These are phyloP conservation scores for Lates calcarifer DNA, from an alignment of 2,113 vertebrate species.

Conservation along the genomic window DNA sequence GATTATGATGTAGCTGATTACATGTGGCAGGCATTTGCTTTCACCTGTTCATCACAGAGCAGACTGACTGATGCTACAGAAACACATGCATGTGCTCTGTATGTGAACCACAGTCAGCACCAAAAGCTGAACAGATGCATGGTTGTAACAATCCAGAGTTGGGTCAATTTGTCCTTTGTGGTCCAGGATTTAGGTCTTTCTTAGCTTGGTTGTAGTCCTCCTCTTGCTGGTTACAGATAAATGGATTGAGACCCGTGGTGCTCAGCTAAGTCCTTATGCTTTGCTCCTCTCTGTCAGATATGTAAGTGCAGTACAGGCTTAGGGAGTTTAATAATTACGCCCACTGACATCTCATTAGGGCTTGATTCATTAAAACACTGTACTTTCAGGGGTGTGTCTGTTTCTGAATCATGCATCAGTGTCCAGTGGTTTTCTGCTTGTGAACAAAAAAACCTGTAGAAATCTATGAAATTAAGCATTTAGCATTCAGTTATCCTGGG, in stretches of 20 bases:
- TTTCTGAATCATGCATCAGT: conserved; percentile 17
- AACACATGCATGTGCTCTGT: not conserved
- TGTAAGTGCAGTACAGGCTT: conserved; percentile 5
- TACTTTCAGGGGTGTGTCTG: conserved; percentile 14
- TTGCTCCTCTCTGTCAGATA: conserved; percentile 6
- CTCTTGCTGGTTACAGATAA: not conserved
- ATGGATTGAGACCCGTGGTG: not conserved
- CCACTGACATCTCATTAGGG: conserved; percentile 33
- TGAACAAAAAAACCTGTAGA: not conserved
- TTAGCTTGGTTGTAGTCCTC: not conserved
- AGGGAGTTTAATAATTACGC: conserved; percentile 31
- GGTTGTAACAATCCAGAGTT: too few species aligned
- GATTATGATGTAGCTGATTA: not conserved
- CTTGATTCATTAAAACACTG: conserved; percentile 36
- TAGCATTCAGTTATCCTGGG: too few species aligned
- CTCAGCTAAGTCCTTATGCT: not conserved
- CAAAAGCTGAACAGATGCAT: not conserved
- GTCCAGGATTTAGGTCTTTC: not conserved
- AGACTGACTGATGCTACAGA: not conserved
- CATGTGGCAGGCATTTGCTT: not conserved
- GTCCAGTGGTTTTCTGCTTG: not conserved
- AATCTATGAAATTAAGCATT: not conserved
- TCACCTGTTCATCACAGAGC: not conserved
- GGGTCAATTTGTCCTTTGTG: too few species aligned
- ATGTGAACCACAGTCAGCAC: not conserved